phyloP scores from a whole-genome alignment of 2,113 vertebrate species.

The Phaethornis superciliosus region DNA sequence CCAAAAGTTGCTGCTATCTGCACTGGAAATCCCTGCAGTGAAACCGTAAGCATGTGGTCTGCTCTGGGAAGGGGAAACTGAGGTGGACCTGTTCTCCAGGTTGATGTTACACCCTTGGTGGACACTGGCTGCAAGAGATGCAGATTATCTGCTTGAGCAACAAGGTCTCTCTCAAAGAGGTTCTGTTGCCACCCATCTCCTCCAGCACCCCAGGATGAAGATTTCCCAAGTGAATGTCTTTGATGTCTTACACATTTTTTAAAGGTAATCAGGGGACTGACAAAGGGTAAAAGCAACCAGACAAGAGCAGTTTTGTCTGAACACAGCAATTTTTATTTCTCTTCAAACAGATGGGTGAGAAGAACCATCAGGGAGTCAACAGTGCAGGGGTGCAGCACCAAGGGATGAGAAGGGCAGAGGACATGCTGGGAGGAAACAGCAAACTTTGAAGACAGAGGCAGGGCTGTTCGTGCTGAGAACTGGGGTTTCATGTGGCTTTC shows the following conservation, averaged over 20 bases:
- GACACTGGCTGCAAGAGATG: not conserved
- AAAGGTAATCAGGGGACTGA: not conserved
- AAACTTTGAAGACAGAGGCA: not conserved
- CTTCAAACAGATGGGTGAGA: not conserved
- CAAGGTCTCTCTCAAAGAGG: not conserved
- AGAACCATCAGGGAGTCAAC: not conserved
- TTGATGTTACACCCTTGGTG: not conserved
- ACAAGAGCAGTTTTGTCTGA: not conserved
- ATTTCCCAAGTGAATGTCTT: not conserved
- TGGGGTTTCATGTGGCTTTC: fast-evolving
- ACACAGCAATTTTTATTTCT: conserved; percentile 13
- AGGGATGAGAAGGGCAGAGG: not conserved
- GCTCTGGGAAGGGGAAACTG: not conserved
- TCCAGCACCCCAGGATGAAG: not conserved
- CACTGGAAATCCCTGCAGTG: not conserved
- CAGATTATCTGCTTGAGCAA: not conserved
- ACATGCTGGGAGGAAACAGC: fast-evolving
- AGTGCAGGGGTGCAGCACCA: not conserved
- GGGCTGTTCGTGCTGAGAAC: fast-evolving
- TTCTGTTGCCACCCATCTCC: not conserved
- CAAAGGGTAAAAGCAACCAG: not conserved
- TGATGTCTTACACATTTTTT: not conserved
- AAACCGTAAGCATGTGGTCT: not conserved
- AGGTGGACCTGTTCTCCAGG: not conserved
- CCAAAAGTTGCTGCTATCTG: not conserved